Conservation (phyloP, 2,113 vertebrate genomes). For the Bufo gargarizans region DNA sequence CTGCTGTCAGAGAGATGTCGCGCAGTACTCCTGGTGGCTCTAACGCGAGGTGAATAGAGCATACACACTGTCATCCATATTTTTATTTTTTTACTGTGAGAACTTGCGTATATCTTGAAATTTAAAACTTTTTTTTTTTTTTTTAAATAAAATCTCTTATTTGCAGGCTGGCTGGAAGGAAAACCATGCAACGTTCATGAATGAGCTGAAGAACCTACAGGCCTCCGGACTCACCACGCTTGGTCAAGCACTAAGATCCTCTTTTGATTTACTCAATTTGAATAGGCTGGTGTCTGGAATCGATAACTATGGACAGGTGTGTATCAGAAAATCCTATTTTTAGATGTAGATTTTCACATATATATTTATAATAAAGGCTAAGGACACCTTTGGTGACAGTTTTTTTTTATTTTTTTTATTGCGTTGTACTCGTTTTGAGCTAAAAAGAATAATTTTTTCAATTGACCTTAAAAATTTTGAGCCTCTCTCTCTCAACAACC, state of each 20-base stretch:
- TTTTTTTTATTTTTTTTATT: no score
- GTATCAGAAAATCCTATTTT: not conserved
- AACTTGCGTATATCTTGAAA: not conserved
- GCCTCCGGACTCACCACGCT: slow-evolving; percentile 93
- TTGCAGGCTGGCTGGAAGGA: slow-evolving; percentile 95
- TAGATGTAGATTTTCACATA: no score
- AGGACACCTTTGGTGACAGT: no score
- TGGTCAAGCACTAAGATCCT: slow-evolving; percentile 91
- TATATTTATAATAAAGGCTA: no score
- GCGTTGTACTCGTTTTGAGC: no score
- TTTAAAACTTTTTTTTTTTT: not conserved
- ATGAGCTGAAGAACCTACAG: slow-evolving; percentile 96
- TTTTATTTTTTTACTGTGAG: not conserved
- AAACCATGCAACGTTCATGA: slow-evolving; percentile 97
- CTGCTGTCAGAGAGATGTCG: no score
- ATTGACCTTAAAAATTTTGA: no score
- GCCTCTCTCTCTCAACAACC: no score
- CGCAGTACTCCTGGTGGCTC: no score
- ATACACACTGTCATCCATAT: not conserved
- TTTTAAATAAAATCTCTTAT: not conserved
- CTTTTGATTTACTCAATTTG: slow-evolving; percentile 97
- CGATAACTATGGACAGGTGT: slow-evolving; percentile 98
- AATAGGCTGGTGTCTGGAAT: slow-evolving; percentile 98
- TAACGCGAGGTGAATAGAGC: no score
- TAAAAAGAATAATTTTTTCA: no score